Percentiles rank a stretch among this genome's conserved stretches.
These are phyloP conservation scores for Colostygia pectinataria DNA, from an alignment of 2,888 invertebrate species.

Conservation along the genomic window DNA sequence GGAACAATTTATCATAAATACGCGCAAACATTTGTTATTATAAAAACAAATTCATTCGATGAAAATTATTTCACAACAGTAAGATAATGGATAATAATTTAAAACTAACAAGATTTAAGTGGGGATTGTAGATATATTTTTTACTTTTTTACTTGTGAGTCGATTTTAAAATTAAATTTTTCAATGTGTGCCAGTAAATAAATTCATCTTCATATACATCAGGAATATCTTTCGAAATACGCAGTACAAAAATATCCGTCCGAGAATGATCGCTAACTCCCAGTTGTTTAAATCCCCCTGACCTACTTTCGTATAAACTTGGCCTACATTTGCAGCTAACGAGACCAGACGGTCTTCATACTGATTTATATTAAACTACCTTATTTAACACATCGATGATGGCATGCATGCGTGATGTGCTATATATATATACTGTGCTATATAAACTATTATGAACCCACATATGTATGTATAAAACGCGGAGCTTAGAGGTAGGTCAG, in stretches of 20 bases:
- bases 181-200: not conserved
- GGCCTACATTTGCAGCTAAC: conserved; percentile 59
- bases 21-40: conserved; percentile 13
- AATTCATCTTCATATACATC: conserved; percentile 16
- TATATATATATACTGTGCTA: not conserved
- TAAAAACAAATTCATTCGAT: conserved; percentile 5
- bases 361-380: conserved; percentile 31
- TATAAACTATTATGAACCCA: not conserved
- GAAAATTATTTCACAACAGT: too few species aligned
- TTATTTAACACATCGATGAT: conserved; percentile 27
- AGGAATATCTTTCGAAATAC: conserved; percentile 24
- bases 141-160: not conserved
- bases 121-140: too few species aligned
- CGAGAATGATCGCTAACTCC: conserved; percentile 54
- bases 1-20: conserved; percentile 25
- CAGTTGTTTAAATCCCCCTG: conserved; percentile 66
- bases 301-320: conserved; percentile 72
- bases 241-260: conserved; percentile 58
- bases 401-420: conserved; percentile 11
- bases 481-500: too few species aligned
- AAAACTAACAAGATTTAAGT: too few species aligned
- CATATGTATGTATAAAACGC: too few species aligned
- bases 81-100: too few species aligned
- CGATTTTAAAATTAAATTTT: not conserved
- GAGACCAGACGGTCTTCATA: conserved; percentile 30